phyloP scores from a whole-genome alignment of 1,140 invertebrate genomes.

The Piezodorus guildinii region DNA sequence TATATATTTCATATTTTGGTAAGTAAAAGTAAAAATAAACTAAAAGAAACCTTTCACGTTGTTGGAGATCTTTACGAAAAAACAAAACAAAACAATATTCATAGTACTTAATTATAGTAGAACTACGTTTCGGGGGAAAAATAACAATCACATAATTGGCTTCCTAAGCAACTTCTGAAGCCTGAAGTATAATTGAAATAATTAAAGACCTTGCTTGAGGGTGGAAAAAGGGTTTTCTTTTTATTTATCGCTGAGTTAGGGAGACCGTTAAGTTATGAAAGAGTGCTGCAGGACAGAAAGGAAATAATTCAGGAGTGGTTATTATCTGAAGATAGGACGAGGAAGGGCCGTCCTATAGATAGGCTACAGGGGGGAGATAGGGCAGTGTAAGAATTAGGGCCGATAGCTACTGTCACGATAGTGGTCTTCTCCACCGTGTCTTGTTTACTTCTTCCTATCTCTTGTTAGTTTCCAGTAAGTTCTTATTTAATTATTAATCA shows the following conservation, averaged over 20 bases:
- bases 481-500: neutral
- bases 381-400: neutral
- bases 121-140: no score
- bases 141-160: no score
- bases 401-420: neutral
- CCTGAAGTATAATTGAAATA: neutral
- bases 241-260: neutral
- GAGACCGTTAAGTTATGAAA: neutral
- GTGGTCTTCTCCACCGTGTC: neutral
- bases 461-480: no score
- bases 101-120: no score
- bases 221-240: neutral
- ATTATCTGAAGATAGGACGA: neutral
- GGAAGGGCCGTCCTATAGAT: neutral
- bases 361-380: neutral
- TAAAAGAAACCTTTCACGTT: no score
- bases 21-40: no score
- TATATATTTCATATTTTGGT: no score
- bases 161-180: no score
- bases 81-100: no score
- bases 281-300: neutral
- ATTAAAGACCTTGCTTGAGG: neutral
- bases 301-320: slow-evolving; percentile 17
- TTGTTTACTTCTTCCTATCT: no score
- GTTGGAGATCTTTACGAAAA: no score